Base-by-base conservation (phyloP, 2,888 invertebrate species). In the Syrphus vitripennis region DNA sequence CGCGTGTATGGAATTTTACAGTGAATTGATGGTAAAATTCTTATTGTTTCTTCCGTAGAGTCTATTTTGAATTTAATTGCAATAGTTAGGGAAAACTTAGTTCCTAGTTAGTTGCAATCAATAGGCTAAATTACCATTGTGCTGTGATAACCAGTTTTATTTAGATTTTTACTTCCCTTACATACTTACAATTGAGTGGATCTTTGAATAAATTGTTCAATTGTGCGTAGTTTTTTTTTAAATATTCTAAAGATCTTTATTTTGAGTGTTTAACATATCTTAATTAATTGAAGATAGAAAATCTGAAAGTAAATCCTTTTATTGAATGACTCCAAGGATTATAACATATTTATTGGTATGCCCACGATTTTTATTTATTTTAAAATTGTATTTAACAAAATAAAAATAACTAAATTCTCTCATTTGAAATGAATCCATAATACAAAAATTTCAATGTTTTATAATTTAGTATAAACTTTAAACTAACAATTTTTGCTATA, bases 311-410 rank as follows among this genome's bases (percentile, higher is more conserved):
- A 34, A 14, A 42, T 3, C 16, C 9, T 9, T 9, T 21, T 7
- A 1, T 9, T 83, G 81, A 88, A 91, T 91, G 91, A 88, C 91
- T 78, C 91, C 91, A 21, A 89, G 90, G 89, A 90, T 91, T 69
- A 89, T 91, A 26, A 90, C 90, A 55, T 91, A 90, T 84, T 89
- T 91, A 87, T 89, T 91, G 91, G 91, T 91, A 91, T 89, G 89
- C 57, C 37, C 21, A 50, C 14, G 7, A 10, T 50, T 50, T n/a
- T 48, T 24, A n/a, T 59, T 61, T 3, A 34, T 40, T 24, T 37
- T 24, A 70, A 53, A 40, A 53, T 21, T 40, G 40, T n/a, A 14
- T 12, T 71, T 26, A 16, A 42, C 42, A 42, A 40, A 40, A n/a
- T n/a, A 40, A n/a, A n/a, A n/a, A 40, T 40, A 14, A n/a, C 1